phyloP scores from a whole-genome alignment of 2,888 invertebrate genomes.

The Gymnoscelis rufifasciata region DNA sequence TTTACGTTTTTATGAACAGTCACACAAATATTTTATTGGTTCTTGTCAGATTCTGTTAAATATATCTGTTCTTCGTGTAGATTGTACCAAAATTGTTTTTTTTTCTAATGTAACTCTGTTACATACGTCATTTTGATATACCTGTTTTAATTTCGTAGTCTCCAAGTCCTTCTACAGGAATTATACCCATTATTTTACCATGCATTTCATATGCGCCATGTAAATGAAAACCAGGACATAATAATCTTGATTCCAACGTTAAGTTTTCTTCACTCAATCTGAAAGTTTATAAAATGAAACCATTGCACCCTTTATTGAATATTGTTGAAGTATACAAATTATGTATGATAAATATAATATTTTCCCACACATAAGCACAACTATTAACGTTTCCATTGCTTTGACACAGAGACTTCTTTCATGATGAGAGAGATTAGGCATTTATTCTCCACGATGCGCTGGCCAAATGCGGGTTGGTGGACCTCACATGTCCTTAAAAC shows the following conservation, averaged over 20 bases:
- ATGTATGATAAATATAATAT: not conserved
- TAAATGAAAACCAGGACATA: conserved; percentile 18
- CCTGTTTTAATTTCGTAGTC: conserved; percentile 26
- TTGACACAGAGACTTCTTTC: too few relatives aligned
- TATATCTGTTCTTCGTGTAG: not conserved
- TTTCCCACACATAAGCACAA: too few relatives aligned
- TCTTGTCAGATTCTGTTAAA: not conserved
- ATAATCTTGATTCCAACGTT: not conserved
- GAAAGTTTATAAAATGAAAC: not conserved
- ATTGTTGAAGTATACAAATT: too few relatives aligned
- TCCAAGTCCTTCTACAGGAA: conserved; percentile 31
- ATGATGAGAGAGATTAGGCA: too few relatives aligned
- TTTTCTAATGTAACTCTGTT: too few relatives aligned
- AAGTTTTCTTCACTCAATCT: not conserved
- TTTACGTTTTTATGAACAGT: too few relatives aligned
- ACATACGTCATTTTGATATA: conserved; percentile 15
- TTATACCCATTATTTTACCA: conserved; percentile 23
- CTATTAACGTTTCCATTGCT: too few relatives aligned
- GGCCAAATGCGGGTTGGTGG: too few relatives aligned
- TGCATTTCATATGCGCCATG: conserved; percentile 31
- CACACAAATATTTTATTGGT: not conserved
- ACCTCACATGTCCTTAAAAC: too few relatives aligned
- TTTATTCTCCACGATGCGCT: too few relatives aligned
- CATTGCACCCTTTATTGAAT: too few relatives aligned
- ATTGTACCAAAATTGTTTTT: too few relatives aligned